These are phyloP conservation scores for Batillaria attramentaria DNA, from an alignment of 1,140 invertebrate genomes.

Conservation along the genomic window DNA sequence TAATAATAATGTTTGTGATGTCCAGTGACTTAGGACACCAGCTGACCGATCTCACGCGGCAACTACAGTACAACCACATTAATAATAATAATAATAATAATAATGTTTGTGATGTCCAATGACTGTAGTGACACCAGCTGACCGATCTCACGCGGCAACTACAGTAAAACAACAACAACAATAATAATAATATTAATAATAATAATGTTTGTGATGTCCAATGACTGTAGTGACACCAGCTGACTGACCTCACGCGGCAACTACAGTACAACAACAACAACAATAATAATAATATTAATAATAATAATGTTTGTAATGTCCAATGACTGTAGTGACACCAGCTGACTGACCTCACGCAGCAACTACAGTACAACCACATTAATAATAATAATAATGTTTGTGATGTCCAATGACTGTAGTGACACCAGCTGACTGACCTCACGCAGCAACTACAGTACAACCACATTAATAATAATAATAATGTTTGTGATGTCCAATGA, in stretches of 20 bases:
- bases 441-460: conserved; percentile 51
- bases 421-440: conserved; percentile 62
- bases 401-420: conserved; percentile 64
- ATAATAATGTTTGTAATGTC: conserved; percentile 65
- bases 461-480: background rate
- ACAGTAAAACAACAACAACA: background rate
- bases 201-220: conserved; percentile 65
- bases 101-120: conserved; percentile 61
- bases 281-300: background rate
- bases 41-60: conserved; percentile 61
- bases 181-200: background rate
- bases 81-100: background rate
- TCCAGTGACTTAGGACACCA: conserved; percentile 62
- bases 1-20: conserved; percentile 53
- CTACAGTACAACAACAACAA: conserved; percentile 32
- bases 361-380: conserved; percentile 41
- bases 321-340: conserved; percentile 61
- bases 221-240: conserved; percentile 58
- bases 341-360: conserved; percentile 61
- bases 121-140: conserved; percentile 59
- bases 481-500: conserved; percentile 65
- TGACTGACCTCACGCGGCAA: conserved; percentile 63
- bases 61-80: conserved; percentile 48
- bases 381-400: conserved; percentile 41
- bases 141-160: conserved; percentile 66